A percentile compares a stretch with the other conserved stretches of the same genome.
phyloP scores from a whole-genome alignment of 2,888 invertebrate genomes.

The Parnassius smintheus region DNA sequence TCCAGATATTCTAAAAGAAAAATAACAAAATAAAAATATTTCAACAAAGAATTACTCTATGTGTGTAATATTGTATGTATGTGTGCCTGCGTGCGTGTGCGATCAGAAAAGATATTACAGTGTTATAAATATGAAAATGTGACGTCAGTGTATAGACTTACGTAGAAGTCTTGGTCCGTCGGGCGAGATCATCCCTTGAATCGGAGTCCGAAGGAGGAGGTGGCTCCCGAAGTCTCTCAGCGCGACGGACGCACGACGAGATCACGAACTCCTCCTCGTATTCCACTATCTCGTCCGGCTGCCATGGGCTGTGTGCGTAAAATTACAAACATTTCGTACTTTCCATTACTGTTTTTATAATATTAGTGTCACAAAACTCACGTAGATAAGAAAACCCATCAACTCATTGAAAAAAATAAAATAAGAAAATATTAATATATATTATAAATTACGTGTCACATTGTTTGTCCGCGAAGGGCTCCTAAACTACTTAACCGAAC shows the following conservation, averaged over 20 bases:
- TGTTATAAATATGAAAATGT: too few species aligned
- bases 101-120: too few species aligned
- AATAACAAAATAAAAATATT: too few species aligned
- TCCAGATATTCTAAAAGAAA: too few species aligned
- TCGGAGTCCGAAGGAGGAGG: constrained; percentile 56
- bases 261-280: constrained; percentile 92
- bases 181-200: constrained; percentile 53
- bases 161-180: constrained; percentile 58
- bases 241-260: constrained; percentile 70
- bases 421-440: too few species aligned
- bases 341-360: background rate
- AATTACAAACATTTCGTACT: background rate
- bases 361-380: too few species aligned
- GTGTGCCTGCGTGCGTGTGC: too few species aligned
- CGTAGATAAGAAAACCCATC: background rate
- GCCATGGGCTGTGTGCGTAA: constrained; percentile 87
- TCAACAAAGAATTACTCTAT: too few species aligned
- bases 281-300: constrained; percentile 92
- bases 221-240: constrained; percentile 33
- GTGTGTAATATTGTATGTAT: too few species aligned
- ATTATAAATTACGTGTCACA: too few species aligned
- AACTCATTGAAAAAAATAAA: background rate
- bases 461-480: too few species aligned
- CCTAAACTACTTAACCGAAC: too few species aligned
- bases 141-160: constrained; percentile 40